Percentiles rank a stretch among this genome's conserved stretches.
These are phyloP conservation scores for Engystomops pustulosus DNA, from an alignment of 2,113 vertebrate genomes.

Conservation along the genomic window DNA sequence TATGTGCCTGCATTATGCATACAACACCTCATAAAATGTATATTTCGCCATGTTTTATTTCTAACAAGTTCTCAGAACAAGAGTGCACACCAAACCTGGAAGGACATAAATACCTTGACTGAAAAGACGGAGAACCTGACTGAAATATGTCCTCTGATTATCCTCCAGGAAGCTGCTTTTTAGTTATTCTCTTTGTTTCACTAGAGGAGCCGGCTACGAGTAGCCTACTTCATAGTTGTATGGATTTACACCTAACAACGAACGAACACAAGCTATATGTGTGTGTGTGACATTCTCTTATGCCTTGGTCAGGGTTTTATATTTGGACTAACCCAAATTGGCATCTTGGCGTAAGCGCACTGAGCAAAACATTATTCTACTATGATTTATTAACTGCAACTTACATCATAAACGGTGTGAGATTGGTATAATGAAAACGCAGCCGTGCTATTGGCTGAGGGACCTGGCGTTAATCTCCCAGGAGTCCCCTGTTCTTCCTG, in stretches of 20 bases:
- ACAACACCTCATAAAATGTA: constrained; percentile 24
- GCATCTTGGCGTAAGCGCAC: constrained; percentile 14
- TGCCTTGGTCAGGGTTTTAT: neutral
- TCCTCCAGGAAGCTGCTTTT: constrained; percentile 8
- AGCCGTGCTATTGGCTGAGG: constrained; percentile 40
- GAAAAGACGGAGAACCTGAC: constrained; percentile 28
- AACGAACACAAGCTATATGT: neutral
- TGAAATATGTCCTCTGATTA: constrained; percentile 37
- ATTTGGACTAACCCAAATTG: constrained; percentile 42
- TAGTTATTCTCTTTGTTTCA: neutral
- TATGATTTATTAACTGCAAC: constrained; percentile 53
- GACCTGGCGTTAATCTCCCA: constrained; percentile 40
- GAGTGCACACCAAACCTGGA: constrained; percentile 10
- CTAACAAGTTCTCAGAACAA: neutral
- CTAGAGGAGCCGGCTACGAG: constrained; percentile 5
- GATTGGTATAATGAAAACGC: constrained; percentile 51
- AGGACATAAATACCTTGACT: constrained; percentile 19
- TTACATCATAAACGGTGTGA: constrained; percentile 44
- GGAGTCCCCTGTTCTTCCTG: constrained; percentile 19
- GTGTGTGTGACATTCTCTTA: neutral
- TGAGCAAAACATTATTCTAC: constrained; percentile 37
- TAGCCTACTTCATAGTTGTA: neutral
- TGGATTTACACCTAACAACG: neutral
- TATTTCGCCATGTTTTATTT: constrained; percentile 19
- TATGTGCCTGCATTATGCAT: constrained; percentile 12